phyloP scores from a whole-genome alignment of 2,113 vertebrate genomes.

The Sylvilagus bachmani region DNA sequence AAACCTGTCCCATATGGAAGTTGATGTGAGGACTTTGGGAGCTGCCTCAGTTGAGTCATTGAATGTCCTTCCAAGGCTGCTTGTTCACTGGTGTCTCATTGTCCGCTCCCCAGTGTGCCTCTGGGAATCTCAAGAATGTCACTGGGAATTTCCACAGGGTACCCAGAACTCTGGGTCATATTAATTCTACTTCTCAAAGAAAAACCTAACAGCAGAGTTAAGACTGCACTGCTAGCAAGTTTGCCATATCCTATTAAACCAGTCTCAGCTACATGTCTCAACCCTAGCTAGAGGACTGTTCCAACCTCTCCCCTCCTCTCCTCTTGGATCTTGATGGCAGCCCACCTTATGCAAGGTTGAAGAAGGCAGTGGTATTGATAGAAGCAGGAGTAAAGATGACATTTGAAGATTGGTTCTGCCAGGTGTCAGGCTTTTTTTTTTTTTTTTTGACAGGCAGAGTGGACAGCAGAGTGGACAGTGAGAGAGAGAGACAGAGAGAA shows the following conservation, averaged over 20 bases:
- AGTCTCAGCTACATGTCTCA: not conserved
- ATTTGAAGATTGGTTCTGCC: not conserved
- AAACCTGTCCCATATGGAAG: not conserved
- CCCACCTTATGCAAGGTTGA: not conserved
- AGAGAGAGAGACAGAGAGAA: too few species aligned
- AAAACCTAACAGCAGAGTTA: not conserved
- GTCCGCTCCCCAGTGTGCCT: not conserved
- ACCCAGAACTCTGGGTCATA: not conserved
- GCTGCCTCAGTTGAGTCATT: slow-evolving; percentile 57
- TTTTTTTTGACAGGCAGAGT: too few species aligned
- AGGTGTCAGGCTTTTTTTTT: not conserved
- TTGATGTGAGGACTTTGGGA: not conserved
- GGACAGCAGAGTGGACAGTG: too few species aligned
- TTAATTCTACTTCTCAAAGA: not conserved
- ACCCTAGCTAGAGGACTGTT: not conserved
- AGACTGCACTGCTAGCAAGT: not conserved
- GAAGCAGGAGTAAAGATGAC: not conserved
- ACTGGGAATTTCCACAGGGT: not conserved
- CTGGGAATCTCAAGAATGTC: not conserved
- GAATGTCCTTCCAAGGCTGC: not conserved
- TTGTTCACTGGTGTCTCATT: not conserved
- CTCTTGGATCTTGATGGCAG: not conserved
- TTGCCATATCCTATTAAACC: not conserved
- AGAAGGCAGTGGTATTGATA: not conserved
- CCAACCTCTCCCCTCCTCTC: not conserved